A percentile compares a stretch with the other conserved stretches of the same genome.
These are phyloP conservation scores for Anolis apletophallus DNA, from an alignment of 2,797 vertebrate species.

Conservation along the genomic window DNA sequence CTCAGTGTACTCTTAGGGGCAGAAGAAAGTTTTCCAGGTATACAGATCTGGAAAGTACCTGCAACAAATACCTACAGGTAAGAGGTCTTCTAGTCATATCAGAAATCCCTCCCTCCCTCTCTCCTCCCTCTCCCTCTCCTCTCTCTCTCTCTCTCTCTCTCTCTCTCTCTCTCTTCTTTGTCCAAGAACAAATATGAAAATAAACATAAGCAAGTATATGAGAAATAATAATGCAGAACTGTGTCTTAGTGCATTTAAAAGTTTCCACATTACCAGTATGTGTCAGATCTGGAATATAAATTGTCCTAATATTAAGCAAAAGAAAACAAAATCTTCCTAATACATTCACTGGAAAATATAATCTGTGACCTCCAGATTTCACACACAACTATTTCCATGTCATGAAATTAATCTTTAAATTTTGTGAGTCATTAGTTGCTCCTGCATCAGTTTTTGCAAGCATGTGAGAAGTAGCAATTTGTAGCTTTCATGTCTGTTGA, in stretches of 20 bases:
- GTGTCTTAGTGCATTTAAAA: too few relatives aligned
- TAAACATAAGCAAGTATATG: not conserved
- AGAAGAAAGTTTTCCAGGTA: slow-evolving; percentile 86
- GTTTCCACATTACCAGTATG: not conserved
- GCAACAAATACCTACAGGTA: slow-evolving; percentile 94
- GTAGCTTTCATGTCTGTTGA: not conserved
- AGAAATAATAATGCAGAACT: not conserved
- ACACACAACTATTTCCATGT: not conserved
- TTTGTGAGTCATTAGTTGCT: not conserved
- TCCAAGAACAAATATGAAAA: too few relatives aligned
- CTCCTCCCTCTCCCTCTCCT: not conserved
- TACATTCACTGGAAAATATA: not conserved
- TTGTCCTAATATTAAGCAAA: not conserved
- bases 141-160: not conserved
- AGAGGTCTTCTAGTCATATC: not conserved
- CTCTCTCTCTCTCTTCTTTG: not conserved
- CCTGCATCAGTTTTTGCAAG: not conserved
- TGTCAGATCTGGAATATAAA: too few relatives aligned
- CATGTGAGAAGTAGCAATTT: not conserved
- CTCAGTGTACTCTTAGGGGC: slow-evolving; percentile 90
- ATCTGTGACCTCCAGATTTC: not conserved
- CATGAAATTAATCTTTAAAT: not conserved
- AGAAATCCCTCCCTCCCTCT: not conserved
- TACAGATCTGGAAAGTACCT: slow-evolving; percentile 95
- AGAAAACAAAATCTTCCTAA: not conserved